These are phyloP conservation scores for Phocoena sinus DNA, from an alignment of 2,113 vertebrate species.

Conservation along the genomic window DNA sequence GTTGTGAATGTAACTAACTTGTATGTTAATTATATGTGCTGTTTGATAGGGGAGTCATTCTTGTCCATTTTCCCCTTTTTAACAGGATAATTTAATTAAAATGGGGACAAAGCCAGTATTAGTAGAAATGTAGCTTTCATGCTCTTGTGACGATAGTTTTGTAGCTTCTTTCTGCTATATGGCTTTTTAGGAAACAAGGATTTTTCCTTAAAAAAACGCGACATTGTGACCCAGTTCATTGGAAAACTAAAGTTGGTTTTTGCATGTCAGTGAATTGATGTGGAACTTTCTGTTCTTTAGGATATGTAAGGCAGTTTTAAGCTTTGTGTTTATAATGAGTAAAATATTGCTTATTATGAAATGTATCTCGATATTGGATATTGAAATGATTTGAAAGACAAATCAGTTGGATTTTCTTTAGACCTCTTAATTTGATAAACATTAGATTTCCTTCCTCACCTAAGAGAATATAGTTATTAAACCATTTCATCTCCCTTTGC, in stretches of 20 bases:
- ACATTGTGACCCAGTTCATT: background rate
- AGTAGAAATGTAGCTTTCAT: background rate
- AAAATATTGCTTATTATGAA: constrained; percentile 16
- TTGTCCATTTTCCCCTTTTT: background rate
- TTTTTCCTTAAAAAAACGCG: background rate
- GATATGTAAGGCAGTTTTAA: background rate
- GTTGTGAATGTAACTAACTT: constrained; percentile 30
- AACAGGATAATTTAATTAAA: background rate
- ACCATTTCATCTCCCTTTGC: constrained; percentile 12
- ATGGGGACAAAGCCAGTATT: background rate
- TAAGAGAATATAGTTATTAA: constrained; percentile 21
- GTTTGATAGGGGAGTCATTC: background rate
- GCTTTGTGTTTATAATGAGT: constrained; percentile 28
- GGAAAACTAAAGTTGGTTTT: background rate
- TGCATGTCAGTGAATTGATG: background rate
- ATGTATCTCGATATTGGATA: background rate
- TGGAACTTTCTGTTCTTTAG: background rate
- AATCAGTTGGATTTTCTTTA: constrained; percentile 27
- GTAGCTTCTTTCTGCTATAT: background rate
- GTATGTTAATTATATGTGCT: background rate
- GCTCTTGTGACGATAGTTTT: background rate
- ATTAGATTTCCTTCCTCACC: background rate
- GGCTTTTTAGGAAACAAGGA: background rate
- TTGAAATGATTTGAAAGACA: constrained; percentile 24
- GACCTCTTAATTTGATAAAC: background rate